Base-by-base conservation (phyloP, 2,113 vertebrate species). In the Oryzias celebensis region DNA sequence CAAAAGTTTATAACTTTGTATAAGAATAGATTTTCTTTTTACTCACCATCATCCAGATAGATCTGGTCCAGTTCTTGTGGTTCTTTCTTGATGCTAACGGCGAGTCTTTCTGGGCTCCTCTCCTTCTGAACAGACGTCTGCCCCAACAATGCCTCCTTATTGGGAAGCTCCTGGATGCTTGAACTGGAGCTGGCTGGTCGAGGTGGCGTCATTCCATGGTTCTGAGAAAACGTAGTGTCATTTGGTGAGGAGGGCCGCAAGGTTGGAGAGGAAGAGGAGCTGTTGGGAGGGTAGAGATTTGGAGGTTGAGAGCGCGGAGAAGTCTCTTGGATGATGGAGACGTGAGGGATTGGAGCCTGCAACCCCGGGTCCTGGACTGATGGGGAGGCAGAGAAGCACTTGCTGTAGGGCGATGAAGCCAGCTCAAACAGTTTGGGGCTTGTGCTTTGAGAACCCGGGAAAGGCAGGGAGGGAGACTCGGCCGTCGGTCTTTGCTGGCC, bases 41-140 rank as follows among this genome's bases (percentile, higher is more conserved):
- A 79, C 96, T 96, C 92, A 98, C 97, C 97, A 81, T 98, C 97
- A 20, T 98, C 97, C 53, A 98, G 93, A 92, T 97, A 95, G 87
- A 98, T 95, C 93, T 98, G 96, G 93, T 98, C 97, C 93, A 98
- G 92, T 83, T 97, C 96, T 82, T 96, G 95, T 18, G 96, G 96
- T 78, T 98, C 97, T 78, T 93, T 91, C 90, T 98, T 98, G 94
- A 98, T 93, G 87, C 84, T 95, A 91, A 97, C 92, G 66, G 94
- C 89, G 80, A 93, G 90, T 63, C 93, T 83, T 45, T 92, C 85
- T 85, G 91, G 91, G 89, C 87, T 91, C 90, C 82, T 85, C 75
- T 94, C 94, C 85, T 93, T 94, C 88, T 91, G 90, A 88, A 93
- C 87, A 77, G 83, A 89, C 81, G 90, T 82, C 78, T 84, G 91